phyloP scores from a whole-genome alignment of 2,888 invertebrate genomes.

The Conistra vaccinii region DNA sequence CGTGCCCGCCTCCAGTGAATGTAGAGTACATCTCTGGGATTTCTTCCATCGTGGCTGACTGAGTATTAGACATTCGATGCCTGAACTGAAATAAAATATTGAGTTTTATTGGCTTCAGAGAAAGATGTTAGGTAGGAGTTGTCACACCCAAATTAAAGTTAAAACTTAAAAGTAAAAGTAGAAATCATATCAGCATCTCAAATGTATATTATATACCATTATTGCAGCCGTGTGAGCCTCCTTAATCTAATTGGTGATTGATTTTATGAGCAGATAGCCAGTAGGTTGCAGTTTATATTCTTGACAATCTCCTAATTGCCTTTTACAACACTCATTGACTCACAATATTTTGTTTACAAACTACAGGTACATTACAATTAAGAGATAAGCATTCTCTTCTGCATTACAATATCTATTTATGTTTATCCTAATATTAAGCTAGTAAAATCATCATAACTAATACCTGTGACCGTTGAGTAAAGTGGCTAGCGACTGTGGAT shows the following conservation, averaged over 20 bases:
- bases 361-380: background rate
- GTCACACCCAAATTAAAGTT: background rate
- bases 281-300: background rate
- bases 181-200: background rate
- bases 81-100: slow-evolving; percentile 88
- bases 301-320: background rate
- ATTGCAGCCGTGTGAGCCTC: background rate
- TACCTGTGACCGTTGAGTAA: slow-evolving; percentile 97
- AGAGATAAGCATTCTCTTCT: background rate
- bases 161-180: background rate
- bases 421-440: background rate
- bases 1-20: slow-evolving; percentile 97
- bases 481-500: slow-evolving; percentile 95
- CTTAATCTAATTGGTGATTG: slow-evolving; percentile 1
- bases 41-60: slow-evolving; percentile 96
- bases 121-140: no score
- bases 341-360: slow-evolving; percentile 22
- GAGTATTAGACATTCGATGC: slow-evolving; percentile 94
- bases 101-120: background rate
- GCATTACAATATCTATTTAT: background rate
- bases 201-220: background rate
- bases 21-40: slow-evolving; percentile 96
- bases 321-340: background rate
- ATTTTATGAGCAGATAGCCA: slow-evolving; percentile 1
- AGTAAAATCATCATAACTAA: slow-evolving; percentile 9